phyloP scores from a whole-genome alignment of 2,113 vertebrate genomes.

The Nansenia antarctica region DNA sequence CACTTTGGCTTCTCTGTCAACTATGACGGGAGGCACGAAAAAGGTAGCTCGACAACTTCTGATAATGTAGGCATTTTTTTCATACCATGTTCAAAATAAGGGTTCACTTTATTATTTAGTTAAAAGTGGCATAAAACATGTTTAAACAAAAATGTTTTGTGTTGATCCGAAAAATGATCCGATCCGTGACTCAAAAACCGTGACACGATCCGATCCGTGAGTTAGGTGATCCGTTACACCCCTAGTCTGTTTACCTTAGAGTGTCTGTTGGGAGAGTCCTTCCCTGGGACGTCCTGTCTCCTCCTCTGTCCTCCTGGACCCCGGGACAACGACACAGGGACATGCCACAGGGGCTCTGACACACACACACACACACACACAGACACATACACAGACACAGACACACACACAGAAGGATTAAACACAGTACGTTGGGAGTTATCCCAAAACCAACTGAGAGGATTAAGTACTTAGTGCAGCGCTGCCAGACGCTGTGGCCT shows the following conservation, averaged over 20 bases:
- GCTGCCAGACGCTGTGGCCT: not conserved
- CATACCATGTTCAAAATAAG: no score
- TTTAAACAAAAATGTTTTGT: no score
- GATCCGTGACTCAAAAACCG: no score
- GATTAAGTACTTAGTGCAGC: slow-evolving; percentile 67
- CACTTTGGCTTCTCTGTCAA: no score
- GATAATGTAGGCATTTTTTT: no score
- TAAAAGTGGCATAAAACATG: not conserved
- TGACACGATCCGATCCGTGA: no score
- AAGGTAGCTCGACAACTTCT: no score
- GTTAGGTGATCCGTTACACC: no score
- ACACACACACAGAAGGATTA: slow-evolving; percentile 44
- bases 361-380: slow-evolving; percentile 8
- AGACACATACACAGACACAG: not conserved
- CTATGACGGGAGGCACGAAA: no score
- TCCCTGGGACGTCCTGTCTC: slow-evolving; percentile 81
- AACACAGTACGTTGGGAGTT: slow-evolving; percentile 53
- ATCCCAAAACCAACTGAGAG: slow-evolving; percentile 43
- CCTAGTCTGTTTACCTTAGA: slow-evolving; percentile 88
- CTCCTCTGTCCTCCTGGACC: slow-evolving; percentile 74
- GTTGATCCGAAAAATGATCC: no score
- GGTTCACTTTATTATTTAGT: no score
- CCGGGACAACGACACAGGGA: slow-evolving; percentile 76
- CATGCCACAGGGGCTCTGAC: slow-evolving; percentile 89
- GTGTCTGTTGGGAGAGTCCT: slow-evolving; percentile 87